These are phyloP conservation scores for Archaeoteleia sp. DNA, from an alignment of 2,888 invertebrate species.

Conservation along the genomic window DNA sequence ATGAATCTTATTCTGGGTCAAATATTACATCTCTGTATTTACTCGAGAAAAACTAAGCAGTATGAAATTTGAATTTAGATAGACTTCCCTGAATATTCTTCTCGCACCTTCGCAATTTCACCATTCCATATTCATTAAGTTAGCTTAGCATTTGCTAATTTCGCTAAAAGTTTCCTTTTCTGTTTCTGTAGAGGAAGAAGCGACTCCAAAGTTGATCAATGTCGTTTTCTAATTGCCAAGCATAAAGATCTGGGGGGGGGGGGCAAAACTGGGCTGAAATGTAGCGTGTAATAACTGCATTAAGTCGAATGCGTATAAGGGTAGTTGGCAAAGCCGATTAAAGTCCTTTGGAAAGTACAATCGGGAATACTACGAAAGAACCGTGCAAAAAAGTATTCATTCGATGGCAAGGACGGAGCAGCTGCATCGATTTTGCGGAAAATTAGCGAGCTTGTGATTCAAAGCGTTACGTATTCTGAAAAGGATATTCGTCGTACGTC, in stretches of 20 bases:
- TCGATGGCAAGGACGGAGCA: too few relatives aligned
- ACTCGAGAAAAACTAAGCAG: slow-evolving; percentile 1
- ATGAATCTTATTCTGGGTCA: too few relatives aligned
- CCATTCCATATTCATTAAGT: slow-evolving; percentile 47
- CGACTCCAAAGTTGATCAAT: slow-evolving; percentile 30
- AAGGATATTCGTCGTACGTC: slow-evolving; percentile 1
- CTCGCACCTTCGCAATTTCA: slow-evolving; percentile 23
- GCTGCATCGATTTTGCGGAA: too few relatives aligned
- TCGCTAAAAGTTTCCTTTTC: slow-evolving; percentile 36
- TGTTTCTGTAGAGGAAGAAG: slow-evolving; percentile 19
- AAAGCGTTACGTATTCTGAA: not conserved
- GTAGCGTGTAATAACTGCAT: slow-evolving; percentile 16
- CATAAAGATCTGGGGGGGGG: too few relatives aligned
- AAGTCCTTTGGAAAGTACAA: slow-evolving; percentile 26
- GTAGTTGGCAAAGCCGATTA: slow-evolving; percentile 21
- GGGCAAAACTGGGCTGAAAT: too few relatives aligned
- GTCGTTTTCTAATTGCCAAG: too few relatives aligned
- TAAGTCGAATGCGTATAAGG: slow-evolving; percentile 14
- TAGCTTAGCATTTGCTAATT: slow-evolving; percentile 32
- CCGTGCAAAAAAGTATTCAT: not conserved
- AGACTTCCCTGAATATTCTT: slow-evolving; percentile 32
- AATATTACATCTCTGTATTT: too few relatives aligned
- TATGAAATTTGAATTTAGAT: slow-evolving; percentile 44
- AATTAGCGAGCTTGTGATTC: too few relatives aligned
- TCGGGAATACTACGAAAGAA: not conserved